Evolutionary conservation across 1,140 invertebrate species (phyloP).

Genomic region (Episyrphus balteatus): DNA sequence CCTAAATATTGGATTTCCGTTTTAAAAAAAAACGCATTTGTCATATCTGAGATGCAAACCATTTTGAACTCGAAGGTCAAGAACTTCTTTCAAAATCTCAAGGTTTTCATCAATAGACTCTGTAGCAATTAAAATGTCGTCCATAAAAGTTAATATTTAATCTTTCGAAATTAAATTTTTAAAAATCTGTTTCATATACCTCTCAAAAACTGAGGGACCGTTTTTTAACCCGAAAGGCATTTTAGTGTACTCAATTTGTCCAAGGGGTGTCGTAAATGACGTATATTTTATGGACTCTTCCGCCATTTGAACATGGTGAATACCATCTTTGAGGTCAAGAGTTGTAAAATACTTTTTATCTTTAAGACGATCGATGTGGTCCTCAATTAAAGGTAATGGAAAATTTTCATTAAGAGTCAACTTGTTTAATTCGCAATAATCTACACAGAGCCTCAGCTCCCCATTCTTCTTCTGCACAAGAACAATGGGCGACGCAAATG

Average conservation of each 20-base stretch:
- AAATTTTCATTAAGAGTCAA: not conserved
- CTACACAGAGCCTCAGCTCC: not conserved
- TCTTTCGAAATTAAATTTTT: not conserved
- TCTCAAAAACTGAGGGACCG: conserved; percentile 30
- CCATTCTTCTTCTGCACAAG: not conserved
- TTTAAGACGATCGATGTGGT: not conserved
- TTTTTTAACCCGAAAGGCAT: conserved; percentile 33
- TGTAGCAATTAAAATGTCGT: conserved; percentile 10
- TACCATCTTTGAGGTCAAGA: not conserved
- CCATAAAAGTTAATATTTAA: conserved; percentile 4
- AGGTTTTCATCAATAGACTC: conserved; percentile 8
- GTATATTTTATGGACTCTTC: too few species aligned
- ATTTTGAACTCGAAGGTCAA: conserved; percentile 1
- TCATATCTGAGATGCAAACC: not conserved
- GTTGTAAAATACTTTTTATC: too few species aligned
- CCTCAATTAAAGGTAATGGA: not conserved
- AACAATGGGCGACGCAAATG: too few species aligned
- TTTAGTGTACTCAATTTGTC: conserved; percentile 26
- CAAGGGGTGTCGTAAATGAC: conserved; percentile 24
- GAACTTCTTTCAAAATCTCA: conserved; percentile 6
- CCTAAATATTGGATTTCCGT: not conserved
- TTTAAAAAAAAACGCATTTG: conserved; percentile 9
- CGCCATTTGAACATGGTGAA: not conserved
- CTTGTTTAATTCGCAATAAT: not conserved
- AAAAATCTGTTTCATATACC: not conserved